Base-by-base conservation (phyloP, 2,888 invertebrate genomes). In the Blastobasis adustella region DNA sequence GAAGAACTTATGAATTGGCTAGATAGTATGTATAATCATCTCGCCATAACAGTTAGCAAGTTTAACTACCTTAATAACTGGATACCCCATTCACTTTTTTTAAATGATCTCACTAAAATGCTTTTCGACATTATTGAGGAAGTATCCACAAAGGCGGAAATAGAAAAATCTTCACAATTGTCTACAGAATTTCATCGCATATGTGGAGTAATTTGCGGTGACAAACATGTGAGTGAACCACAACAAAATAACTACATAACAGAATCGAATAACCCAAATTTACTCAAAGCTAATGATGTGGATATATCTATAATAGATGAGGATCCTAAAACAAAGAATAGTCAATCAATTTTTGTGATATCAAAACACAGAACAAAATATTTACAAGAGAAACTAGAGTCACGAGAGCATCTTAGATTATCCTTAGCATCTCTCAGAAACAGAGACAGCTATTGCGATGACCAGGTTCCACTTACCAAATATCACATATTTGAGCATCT, bases 1-100 rank as follows among this genome's bases (percentile, higher is more conserved):
- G 65, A 74, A 50, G 74, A 75, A 55, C 65, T 74, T n/a, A 53
- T 72, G 45, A 62, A 62, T 53, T 75, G 75, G 74, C 47, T 75
- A n/a, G 74, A 75, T 40, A 60, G 43, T 47, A 51, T 71, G 37
- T 53, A 71, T 39, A 64, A 73, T 49, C 55, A 61, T 54, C 53
- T 75, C 51, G 64, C 67, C n/a, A 46, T 61, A 37, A 60, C 65
- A 43, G 57, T 66, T 4, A 57, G 58, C 53, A 66, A 65, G 58
- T 47, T 67, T 4, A 23, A 23, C 23, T 23, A 23, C 23, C 23
- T 23, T 23, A 23, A 23, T 23, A 23, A 49, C 72, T 5, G 41
- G 65, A 42, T 42, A 8, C 59, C 60, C 50, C 38, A 51, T 7
- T 59, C 66, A 10, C 10, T 64, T 8, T 38, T 54, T 37, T 51